Conservation (phyloP, 2,113 vertebrate genomes). For the Pyrgilauda ruficollis region DNA sequence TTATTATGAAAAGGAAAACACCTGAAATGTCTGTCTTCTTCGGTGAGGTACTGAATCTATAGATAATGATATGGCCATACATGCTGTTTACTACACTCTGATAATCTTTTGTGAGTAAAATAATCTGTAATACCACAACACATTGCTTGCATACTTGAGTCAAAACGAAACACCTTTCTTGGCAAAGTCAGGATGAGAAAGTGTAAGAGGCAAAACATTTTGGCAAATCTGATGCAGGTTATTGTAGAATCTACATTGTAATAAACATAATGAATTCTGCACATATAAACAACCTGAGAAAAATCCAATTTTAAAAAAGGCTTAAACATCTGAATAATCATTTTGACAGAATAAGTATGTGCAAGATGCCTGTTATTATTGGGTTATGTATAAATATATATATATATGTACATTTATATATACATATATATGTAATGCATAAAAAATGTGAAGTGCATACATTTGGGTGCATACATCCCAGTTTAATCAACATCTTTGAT, state of each 20-base stretch:
- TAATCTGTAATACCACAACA: not conserved
- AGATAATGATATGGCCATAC: not conserved
- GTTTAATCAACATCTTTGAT: not conserved
- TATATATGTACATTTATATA: too few relatives aligned
- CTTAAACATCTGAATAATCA: not conserved
- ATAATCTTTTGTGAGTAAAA: not conserved
- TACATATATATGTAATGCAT: not conserved
- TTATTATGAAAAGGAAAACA: not conserved
- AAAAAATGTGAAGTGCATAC: not conserved
- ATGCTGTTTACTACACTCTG: not conserved
- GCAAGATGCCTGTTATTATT: not conserved
- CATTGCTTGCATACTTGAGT: not conserved
- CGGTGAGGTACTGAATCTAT: not conserved
- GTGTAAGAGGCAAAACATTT: not conserved
- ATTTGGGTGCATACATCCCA: not conserved
- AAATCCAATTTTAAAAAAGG: not conserved
- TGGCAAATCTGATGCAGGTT: not conserved
- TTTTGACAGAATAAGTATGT: not conserved
- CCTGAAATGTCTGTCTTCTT: not conserved
- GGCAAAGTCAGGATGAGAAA: not conserved
- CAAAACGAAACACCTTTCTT: not conserved
- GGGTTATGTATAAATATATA: not conserved
- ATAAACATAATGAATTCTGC: not conserved
- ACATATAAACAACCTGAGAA: not conserved
- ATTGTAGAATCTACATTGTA: not conserved